Conservation (phyloP, 1,140 invertebrate genomes). For the Neoseiulus cucumeris region DNA sequence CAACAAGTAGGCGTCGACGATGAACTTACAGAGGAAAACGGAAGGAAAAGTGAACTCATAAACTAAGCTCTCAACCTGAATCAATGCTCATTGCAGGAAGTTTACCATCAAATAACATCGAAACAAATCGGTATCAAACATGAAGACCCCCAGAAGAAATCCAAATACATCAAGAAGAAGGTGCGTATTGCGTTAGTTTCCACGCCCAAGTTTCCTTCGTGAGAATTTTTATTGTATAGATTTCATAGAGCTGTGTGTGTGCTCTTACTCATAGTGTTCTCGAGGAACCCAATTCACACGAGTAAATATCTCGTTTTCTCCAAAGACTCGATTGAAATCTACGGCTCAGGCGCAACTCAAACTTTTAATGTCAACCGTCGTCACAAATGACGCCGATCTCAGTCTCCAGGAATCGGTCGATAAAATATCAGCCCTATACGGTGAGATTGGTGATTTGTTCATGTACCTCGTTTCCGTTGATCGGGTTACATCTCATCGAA, state of each 20-base stretch:
- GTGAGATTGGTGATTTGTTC: no score
- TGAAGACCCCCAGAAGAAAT: slow-evolving; percentile 6
- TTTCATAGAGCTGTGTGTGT: no score
- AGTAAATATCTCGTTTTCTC: background rate
- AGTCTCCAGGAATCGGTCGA: slow-evolving; percentile 4
- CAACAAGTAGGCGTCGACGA: background rate
- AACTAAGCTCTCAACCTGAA: background rate
- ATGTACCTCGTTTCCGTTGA: background rate
- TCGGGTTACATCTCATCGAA: background rate
- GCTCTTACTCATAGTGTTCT: no score
- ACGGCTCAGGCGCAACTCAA: background rate
- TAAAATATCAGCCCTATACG: background rate
- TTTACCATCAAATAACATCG: background rate
- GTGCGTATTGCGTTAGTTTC: background rate
- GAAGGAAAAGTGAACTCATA: background rate
- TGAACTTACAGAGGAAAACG: background rate
- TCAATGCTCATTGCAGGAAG: background rate
- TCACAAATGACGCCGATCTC: background rate
- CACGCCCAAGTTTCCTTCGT: no score
- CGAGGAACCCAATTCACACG: no score
- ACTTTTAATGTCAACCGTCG: background rate
- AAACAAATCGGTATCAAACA: slow-evolving; percentile 5
- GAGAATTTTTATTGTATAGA: no score
- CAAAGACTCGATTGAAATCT: background rate
- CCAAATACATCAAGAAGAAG: slow-evolving; percentile 2